phyloP scores from a whole-genome alignment of 2,888 invertebrate species.

The Carpatolechia fugitivella region DNA sequence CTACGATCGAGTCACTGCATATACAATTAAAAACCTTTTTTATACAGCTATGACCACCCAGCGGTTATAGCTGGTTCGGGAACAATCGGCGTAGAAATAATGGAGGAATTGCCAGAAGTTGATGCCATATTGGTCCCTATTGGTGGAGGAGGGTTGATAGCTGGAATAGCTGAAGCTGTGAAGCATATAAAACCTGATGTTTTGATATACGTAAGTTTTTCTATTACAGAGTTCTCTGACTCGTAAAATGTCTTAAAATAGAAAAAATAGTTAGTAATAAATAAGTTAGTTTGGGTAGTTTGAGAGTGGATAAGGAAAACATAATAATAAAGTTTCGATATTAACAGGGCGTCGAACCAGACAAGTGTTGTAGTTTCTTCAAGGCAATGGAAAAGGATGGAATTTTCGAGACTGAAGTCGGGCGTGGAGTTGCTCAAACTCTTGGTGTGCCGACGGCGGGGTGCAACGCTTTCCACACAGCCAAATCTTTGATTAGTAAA shows the following conservation, averaged over 20 bases:
- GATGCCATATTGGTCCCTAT: conserved; percentile 93
- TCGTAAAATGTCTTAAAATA: too few species aligned
- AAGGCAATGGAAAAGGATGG: conserved; percentile 48
- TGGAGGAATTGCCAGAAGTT: conserved; percentile 89
- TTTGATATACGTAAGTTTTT: conserved; percentile 88
- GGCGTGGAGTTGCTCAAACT: conserved; percentile 32
- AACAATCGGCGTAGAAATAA: conserved; percentile 92
- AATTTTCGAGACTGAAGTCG: conserved; percentile 35
- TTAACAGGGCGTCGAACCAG: conserved; percentile 50
- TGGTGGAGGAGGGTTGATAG: conserved; percentile 93
- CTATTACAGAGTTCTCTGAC: too few species aligned
- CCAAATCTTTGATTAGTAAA: conserved; percentile 46
- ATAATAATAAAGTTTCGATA: too few species aligned
- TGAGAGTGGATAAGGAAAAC: too few species aligned
- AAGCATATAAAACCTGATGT: conserved; percentile 88
- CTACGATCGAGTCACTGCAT: too few species aligned
- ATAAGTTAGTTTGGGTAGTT: background rate
- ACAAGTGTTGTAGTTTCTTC: conserved; percentile 44
- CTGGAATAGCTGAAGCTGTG: conserved; percentile 90
- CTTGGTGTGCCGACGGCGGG: conserved; percentile 46
- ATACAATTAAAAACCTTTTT: too few species aligned
- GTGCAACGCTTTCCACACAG: conserved; percentile 50
- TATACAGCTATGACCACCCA: conserved; percentile 91
- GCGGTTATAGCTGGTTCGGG: conserved; percentile 95
- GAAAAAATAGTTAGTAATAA: background rate